These are phyloP conservation scores for Sceloporus tristichus DNA, from an alignment of 2,113 vertebrate species.

Conservation along the genomic window DNA sequence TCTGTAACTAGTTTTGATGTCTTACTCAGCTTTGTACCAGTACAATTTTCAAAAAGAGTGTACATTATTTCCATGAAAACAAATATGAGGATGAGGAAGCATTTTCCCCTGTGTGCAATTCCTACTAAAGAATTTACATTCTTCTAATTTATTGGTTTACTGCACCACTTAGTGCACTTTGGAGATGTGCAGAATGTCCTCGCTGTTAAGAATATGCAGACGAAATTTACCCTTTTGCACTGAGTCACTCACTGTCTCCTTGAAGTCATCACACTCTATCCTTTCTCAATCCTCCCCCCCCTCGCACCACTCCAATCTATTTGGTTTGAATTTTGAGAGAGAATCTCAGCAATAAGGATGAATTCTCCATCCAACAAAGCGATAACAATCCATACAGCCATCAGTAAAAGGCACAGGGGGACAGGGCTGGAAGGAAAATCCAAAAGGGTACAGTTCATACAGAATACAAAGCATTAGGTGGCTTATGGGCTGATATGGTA, in stretches of 20 bases:
- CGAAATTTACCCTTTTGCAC: conserved; percentile 83
- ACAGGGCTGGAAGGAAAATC: neutral
- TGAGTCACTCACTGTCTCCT: conserved; percentile 77
- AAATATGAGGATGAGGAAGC: conserved; percentile 85
- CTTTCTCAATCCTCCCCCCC: conserved; percentile 65
- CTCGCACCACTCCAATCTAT: conserved; percentile 45
- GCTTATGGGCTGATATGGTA: neutral
- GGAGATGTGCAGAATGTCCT: conserved; percentile 84
- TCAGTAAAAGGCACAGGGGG: neutral
- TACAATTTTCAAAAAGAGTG: conserved; percentile 81
- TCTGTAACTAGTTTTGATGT: conserved; percentile 79
- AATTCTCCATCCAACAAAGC: neutral
- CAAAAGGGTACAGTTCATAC: neutral
- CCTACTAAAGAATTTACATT: conserved; percentile 87
- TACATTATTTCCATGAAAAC: conserved; percentile 89
- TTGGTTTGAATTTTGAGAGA: conserved; percentile 34
- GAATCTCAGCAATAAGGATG: neutral
- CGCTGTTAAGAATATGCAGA: conserved; percentile 81
- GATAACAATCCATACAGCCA: neutral
- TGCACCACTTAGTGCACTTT: conserved; percentile 85
- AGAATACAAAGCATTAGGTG: neutral
- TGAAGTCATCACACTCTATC: conserved; percentile 74
- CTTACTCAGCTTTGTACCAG: conserved; percentile 78
- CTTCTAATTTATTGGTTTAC: conserved; percentile 91
- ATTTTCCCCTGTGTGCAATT: conserved; percentile 85